Evolutionary conservation across 2,888 invertebrate species (phyloP), one percentile per base, ranked within the genome.

Genomic region (Synergus laeviventris): DNA sequence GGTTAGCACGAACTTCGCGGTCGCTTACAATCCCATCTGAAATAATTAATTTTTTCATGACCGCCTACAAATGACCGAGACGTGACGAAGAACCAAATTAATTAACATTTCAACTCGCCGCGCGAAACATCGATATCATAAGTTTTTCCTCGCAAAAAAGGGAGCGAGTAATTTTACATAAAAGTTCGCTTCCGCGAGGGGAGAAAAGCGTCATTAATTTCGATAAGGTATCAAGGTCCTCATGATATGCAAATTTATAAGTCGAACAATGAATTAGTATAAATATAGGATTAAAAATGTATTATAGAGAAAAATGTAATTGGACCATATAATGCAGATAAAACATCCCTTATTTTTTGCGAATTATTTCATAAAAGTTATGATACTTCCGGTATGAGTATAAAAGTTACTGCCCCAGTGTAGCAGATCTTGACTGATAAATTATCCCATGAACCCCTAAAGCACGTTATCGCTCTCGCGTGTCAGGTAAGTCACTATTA

Each of bases 391-490:
- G 31, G 16, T 31, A 31, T 31, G 49, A 11, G 45, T 70, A 70
- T 70, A 70, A 45, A 70, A 70, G 70, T 70, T 18, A 70, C 31
- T 70, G 45, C 31, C 21, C 31, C 45, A 70, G 31, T 49, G 70
- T 49, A 49, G 24, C 49, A 70, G 70, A 70, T 70, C 49, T 16
- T 7, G 49, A 31, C 70, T 70, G 70, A 70, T 70, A 49, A 70
- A 70, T 70, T 45, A 70, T 70, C 49, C 31, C 70, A 49, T 45
- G 24, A 70, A 70, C 70, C 45, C 70, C 70, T 49, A 36, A 70
- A 70, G 70, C 45, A 45, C 31, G 45, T 70, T 70, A 49, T 70
- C 70, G 70, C 16, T 70, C 24, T 42, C n/a, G 70, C 49, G 49
- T 70, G 49, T 70, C 24, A 70, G 70, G 70, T 70, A 45, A 56